Evolutionary conservation across 2,888 invertebrate species (phyloP), one percentile per base, ranked within the genome.

Genomic region (Ellobium chinense): DNA sequence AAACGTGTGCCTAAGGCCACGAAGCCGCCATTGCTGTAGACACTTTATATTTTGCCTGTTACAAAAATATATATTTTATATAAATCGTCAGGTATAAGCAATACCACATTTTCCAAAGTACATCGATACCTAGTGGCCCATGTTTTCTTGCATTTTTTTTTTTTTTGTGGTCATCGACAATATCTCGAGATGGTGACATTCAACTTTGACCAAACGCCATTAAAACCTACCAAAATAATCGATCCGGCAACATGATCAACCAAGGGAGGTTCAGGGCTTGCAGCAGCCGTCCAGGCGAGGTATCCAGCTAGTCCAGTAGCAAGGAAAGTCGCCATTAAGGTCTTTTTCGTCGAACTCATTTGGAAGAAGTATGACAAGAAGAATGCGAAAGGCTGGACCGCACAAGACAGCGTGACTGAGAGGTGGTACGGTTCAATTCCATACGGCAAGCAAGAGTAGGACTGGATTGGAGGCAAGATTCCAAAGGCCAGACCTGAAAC

Each of bases 401-500:
- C 95, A 83, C 95, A 95, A 86, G 96, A 95, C 85, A 97, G 94
- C 78, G 96, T 95, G 73, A 95, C 96, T 4, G 96, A 94, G 89
- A 97, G 93, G 93, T 97, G 97, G 93, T 96, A 97, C 0, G 96
- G 95, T 63, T 74, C 56, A 21, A 81, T 91, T 94, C 97, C 97
- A 93, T 97, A 97, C 14, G 97, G 96, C 89, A 96, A 94, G 90
- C 96, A 95, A 70, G 97, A 96, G 92, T 95, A 97, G 66, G 96
- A 95, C 93, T 96, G 96, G 86, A 97, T 95, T 82, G 96, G 95
- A 27, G 96, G 96, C 86, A 97, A 94, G 87, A 96, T 94, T 70
- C 97, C 97, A 92, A 97, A 97, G 89, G 94, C 94, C 72, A 96
- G 94, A 83, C 95, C 95, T 89, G 96, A 96, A 70, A 96, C 94